These are phyloP conservation scores for Redunca redunca DNA, from an alignment of 2,113 vertebrate species.

Conservation along the genomic window DNA sequence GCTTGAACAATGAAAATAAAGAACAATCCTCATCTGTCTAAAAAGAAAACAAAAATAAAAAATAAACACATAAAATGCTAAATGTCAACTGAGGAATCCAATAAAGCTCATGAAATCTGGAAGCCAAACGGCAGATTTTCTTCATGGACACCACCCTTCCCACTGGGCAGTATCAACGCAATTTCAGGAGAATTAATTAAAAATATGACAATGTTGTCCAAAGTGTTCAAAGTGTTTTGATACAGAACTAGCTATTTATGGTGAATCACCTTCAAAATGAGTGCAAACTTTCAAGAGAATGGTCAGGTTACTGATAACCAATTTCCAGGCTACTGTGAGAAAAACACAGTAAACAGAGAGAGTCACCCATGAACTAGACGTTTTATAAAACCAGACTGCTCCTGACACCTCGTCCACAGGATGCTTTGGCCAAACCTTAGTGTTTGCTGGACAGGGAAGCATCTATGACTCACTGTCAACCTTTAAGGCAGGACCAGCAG, in stretches of 20 bases:
- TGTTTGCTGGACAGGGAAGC: background rate
- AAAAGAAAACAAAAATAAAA: background rate
- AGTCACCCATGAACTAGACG: background rate
- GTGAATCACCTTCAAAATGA: background rate
- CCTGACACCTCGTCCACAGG: background rate
- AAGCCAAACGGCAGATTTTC: slow-evolving; percentile 17
- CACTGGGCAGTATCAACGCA: background rate
- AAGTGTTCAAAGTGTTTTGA: background rate
- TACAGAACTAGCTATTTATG: background rate
- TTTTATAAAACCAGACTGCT: background rate
- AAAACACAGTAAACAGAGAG: background rate
- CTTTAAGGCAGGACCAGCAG: background rate
- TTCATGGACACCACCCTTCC: background rate
- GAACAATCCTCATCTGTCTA: background rate
- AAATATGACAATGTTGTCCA: background rate
- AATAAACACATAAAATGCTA: background rate
- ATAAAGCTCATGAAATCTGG: background rate
- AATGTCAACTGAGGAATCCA: background rate
- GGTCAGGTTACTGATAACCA: background rate
- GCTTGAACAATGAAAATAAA: background rate
- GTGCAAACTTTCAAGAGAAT: background rate
- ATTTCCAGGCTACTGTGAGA: background rate
- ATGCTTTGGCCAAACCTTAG: background rate
- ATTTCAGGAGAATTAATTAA: background rate
- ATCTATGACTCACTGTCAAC: background rate